These are phyloP conservation scores for Nephrotoma flavescens DNA, from an alignment of 2,888 invertebrate species.

Conservation along the genomic window DNA sequence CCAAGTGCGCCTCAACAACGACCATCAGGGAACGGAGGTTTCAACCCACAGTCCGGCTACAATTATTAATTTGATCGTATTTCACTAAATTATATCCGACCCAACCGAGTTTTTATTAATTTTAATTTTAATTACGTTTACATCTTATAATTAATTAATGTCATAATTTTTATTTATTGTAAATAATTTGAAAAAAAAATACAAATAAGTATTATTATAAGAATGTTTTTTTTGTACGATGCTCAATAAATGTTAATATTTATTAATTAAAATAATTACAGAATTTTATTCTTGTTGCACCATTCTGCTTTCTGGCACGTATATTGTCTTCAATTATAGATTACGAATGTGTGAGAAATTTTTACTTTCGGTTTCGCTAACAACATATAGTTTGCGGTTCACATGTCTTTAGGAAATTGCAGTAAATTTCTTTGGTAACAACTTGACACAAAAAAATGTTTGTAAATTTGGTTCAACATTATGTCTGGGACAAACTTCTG, in stretches of 20 bases:
- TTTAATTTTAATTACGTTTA: not conserved
- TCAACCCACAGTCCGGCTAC: conserved; percentile 33
- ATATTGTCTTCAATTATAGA: not conserved
- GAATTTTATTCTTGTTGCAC: not conserved
- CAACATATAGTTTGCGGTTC: not conserved
- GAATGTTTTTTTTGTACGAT: not conserved
- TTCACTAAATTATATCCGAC: not conserved
- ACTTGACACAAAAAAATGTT: too few relatives aligned
- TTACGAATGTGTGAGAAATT: not conserved
- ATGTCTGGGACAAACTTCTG: too few relatives aligned
- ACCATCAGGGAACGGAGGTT: conserved; percentile 29
- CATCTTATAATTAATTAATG: not conserved
- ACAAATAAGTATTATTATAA: not conserved
- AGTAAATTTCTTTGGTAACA: not conserved
- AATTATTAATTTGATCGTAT: conserved; percentile 25
- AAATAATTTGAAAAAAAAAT: not conserved
- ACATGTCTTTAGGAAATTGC: not conserved
- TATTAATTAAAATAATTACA: not conserved
- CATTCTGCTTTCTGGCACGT: not conserved
- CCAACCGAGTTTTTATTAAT: not conserved
- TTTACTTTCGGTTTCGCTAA: not conserved
- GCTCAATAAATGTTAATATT: not conserved
- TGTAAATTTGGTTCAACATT: too few relatives aligned
- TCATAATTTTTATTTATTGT: not conserved
- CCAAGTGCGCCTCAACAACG: conserved; percentile 10